phyloP scores from a whole-genome alignment of 2,888 invertebrate genomes.

The Odontomyia ornata region DNA sequence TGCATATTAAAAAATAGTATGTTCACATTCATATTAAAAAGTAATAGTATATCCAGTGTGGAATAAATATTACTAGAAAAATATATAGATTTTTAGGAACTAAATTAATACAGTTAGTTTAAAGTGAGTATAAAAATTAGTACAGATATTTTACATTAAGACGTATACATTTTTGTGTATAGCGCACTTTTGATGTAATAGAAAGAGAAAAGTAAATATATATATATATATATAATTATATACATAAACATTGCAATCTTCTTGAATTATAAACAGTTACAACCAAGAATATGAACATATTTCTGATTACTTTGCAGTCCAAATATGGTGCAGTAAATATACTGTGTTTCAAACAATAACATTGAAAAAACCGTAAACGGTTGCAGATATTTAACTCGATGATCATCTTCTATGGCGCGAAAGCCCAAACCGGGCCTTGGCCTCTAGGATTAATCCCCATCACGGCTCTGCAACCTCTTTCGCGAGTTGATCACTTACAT shows the following conservation, averaged over 20 bases:
- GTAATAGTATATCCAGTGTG: background rate
- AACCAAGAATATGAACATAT: too few relatives aligned
- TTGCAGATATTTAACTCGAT: too few relatives aligned
- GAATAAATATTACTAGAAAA: constrained; percentile 12
- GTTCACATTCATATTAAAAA: constrained; percentile 24
- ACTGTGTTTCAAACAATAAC: too few relatives aligned
- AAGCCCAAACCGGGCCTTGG: too few relatives aligned
- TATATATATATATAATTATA: constrained; percentile 42
- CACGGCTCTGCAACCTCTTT: too few relatives aligned
- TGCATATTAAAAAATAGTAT: constrained; percentile 27
- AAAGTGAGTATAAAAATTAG: constrained; percentile 27
- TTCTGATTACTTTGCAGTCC: background rate
- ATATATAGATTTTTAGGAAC: constrained; percentile 18
- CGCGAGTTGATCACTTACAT: too few relatives aligned
- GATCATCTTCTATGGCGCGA: too few relatives aligned
- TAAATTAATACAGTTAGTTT: constrained; percentile 22
- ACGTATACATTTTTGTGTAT: constrained; percentile 46
- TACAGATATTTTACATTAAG: constrained; percentile 39
- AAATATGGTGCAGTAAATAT: too few relatives aligned
- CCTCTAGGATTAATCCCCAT: too few relatives aligned
- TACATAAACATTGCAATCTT: background rate
- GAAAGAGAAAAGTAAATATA: constrained; percentile 41
- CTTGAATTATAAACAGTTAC: too few relatives aligned
- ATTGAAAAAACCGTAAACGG: too few relatives aligned
- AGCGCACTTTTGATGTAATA: constrained; percentile 45